Evolutionary conservation across 2,797 vertebrate genomes (phyloP).

Genomic region (Chaetophractus vellerosus): DNA sequence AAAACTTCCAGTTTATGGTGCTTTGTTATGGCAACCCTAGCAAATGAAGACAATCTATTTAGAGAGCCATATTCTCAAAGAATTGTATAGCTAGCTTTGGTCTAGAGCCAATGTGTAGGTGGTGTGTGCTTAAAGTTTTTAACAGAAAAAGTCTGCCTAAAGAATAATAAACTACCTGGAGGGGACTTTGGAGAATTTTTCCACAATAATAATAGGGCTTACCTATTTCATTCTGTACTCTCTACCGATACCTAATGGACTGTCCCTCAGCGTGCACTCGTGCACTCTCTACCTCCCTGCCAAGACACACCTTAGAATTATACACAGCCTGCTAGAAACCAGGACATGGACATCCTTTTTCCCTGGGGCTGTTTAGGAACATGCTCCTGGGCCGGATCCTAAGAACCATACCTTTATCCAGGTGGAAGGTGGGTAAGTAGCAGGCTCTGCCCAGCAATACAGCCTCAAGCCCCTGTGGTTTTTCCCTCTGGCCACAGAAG

Average conservation of each 20-base stretch:
- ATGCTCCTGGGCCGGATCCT: neutral
- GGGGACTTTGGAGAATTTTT: neutral
- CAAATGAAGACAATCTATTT: neutral
- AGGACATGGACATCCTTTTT: neutral
- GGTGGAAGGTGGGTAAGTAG: neutral
- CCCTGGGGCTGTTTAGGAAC: neutral
- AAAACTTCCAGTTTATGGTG: too few species aligned
- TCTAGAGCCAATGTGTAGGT: neutral
- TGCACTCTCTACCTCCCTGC: neutral
- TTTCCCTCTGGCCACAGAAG: neutral
- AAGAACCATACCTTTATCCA: neutral
- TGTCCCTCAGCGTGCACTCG: neutral
- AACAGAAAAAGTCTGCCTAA: neutral
- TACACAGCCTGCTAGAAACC: neutral
- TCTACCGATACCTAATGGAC: neutral
- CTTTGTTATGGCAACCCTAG: too few species aligned
- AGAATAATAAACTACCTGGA: neutral
- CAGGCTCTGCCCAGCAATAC: neutral
- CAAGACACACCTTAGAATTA: neutral
- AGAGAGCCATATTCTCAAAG: neutral
- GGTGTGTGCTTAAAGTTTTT: neutral
- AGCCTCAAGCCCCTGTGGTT: too few species aligned
- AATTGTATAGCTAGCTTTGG: neutral
- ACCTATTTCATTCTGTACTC: neutral
- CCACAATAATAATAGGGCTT: neutral